Percentiles rank a stretch among this genome's conserved stretches.
Conservation (phyloP, 2,797 vertebrate genomes). For the Halcyon badia region DNA sequence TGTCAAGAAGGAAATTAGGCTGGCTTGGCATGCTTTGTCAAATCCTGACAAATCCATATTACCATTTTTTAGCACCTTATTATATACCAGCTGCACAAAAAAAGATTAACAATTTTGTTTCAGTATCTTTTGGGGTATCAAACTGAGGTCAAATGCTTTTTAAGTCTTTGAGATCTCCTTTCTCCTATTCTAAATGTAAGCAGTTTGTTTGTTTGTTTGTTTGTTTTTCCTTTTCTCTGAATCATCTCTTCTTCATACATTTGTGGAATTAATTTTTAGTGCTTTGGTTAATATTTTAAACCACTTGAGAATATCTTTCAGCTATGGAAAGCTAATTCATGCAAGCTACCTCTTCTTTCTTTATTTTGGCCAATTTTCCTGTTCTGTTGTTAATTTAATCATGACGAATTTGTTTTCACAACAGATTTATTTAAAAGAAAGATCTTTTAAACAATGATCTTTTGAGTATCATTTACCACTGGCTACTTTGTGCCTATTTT, state of each 20-base stretch:
- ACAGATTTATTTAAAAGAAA: background rate
- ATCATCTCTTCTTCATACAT: background rate
- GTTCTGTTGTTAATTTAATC: background rate
- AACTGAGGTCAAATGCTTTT: background rate
- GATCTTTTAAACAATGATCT: background rate
- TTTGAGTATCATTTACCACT: background rate
- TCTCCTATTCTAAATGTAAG: background rate
- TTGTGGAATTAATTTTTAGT: background rate
- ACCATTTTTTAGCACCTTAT: background rate
- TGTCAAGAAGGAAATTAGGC: conserved; percentile 14
- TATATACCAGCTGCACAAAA: conserved; percentile 20
- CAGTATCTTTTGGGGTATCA: background rate
- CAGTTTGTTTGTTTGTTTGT: background rate
- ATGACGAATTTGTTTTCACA: background rate
- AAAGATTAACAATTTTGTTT: background rate
- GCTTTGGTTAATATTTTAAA: background rate
- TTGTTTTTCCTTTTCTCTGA: background rate
- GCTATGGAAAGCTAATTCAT: background rate
- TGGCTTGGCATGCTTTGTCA: conserved; percentile 24
- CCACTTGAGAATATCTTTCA: background rate
- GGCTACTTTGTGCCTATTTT: background rate
- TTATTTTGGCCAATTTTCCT: background rate
- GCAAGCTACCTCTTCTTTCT: background rate
- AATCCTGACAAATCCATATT: conserved; percentile 50
- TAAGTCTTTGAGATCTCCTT: background rate